These are phyloP conservation scores for Notolepis coatsorum DNA, from an alignment of 2,797 vertebrate genomes.

Conservation along the genomic window DNA sequence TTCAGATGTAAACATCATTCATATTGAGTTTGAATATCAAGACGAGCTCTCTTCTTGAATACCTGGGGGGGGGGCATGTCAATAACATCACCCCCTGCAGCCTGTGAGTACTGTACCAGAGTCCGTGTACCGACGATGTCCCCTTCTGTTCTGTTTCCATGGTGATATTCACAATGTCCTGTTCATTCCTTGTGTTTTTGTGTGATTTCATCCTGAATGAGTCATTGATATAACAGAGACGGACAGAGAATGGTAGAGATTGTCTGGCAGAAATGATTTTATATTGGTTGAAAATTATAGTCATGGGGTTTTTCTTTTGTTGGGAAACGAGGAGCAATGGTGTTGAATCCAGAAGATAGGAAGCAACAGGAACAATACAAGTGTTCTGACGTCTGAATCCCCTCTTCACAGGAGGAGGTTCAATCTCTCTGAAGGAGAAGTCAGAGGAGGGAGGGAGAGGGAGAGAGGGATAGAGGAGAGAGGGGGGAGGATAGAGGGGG, in stretches of 20 bases:
- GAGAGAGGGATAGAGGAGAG: not conserved
- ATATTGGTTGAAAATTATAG: not conserved
- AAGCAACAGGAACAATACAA: no score
- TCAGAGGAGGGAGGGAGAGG: not conserved
- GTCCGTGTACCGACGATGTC: no score
- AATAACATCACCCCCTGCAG: no score
- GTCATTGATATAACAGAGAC: not conserved
- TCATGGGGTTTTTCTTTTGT: not conserved
- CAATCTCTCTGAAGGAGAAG: slow-evolving; percentile 10
- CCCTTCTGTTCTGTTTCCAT: no score
- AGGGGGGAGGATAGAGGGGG: not conserved
- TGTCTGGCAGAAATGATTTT: not conserved
- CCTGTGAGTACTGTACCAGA: no score
- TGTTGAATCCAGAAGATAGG: no score
- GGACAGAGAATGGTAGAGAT: slow-evolving; percentile 1
- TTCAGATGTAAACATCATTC: not conserved
- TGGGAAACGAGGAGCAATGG: no score
- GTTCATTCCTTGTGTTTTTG: not conserved
- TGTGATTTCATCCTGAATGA: not conserved
- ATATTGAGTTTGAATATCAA: not conserved
- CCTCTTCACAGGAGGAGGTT: slow-evolving; percentile 4
- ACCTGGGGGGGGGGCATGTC: no score
- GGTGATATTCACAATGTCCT: not conserved
- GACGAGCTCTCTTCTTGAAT: not conserved
- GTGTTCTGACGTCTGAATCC: no score